Conservation (phyloP, 2,113 vertebrate genomes). For the Stercorarius parasiticus region DNA sequence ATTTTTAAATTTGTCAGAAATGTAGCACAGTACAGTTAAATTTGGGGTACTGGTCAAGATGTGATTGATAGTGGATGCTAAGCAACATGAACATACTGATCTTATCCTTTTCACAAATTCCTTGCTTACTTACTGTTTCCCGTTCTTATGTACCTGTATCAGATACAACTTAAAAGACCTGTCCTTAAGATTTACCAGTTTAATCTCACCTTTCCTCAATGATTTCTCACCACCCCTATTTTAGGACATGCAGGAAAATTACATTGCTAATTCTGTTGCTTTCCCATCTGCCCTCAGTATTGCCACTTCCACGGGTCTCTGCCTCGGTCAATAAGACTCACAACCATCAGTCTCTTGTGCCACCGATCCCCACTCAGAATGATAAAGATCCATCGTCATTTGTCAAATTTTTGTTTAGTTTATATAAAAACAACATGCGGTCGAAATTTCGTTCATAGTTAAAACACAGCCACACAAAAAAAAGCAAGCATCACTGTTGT, state of each 20-base stretch:
- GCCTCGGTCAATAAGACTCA: neutral
- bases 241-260: neutral
- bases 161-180: neutral
- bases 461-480: neutral
- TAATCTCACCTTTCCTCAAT: neutral
- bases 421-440: neutral
- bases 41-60: neutral
- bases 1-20: neutral
- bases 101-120: neutral
- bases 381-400: rapidly evolving
- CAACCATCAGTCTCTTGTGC: neutral
- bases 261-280: neutral
- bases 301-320: neutral
- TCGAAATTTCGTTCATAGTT: neutral
- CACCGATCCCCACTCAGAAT: neutral
- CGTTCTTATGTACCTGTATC: neutral
- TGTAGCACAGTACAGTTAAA: neutral
- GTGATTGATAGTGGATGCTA: neutral
- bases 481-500: neutral
- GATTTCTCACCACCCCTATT: neutral
- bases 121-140: neutral
- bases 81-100: neutral
- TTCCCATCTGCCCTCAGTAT: neutral
- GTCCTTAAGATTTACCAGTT: neutral
- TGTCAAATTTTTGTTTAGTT: neutral